Evolutionary conservation across 23 tunicate genomes (phyloP).

Genomic region (Phallusia fumigata): DNA sequence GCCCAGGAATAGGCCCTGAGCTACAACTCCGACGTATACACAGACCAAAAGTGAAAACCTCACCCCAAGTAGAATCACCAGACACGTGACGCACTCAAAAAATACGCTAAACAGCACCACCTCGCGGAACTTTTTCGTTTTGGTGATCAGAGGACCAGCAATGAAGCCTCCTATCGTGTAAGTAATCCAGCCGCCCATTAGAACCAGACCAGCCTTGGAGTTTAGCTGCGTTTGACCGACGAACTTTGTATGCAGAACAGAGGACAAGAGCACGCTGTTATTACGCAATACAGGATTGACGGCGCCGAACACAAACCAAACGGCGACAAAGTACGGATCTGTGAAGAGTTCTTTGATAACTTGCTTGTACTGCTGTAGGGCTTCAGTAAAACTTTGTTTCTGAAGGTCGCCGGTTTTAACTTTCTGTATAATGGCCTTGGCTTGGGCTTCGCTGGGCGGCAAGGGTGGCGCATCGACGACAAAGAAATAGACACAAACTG

Average conservation of each 20-base stretch:
- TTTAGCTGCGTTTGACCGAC: slow-evolving; percentile 12
- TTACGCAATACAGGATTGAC: slow-evolving; percentile 56
- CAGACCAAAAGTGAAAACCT: background rate
- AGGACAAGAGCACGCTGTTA: slow-evolving; percentile 59
- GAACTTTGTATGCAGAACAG: slow-evolving; percentile 44
- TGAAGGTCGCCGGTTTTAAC: slow-evolving; percentile 31
- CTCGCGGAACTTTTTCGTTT: slow-evolving; percentile 41
- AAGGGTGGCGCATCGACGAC: slow-evolving; percentile 54
- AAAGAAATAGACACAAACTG: slow-evolving; percentile 16
- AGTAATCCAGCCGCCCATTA: slow-evolving; percentile 61
- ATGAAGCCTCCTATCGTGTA: slow-evolving; percentile 66
- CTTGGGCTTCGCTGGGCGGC: slow-evolving; percentile 71
- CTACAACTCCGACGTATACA: slow-evolving; percentile 56
- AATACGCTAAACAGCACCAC: slow-evolving; percentile 47
- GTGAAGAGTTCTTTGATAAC: slow-evolving; percentile 39
- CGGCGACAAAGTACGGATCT: slow-evolving; percentile 42
- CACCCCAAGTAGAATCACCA: slow-evolving; percentile 43
- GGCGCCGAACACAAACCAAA: slow-evolving; percentile 51
- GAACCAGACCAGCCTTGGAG: slow-evolving; percentile 35
- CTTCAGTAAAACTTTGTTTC: slow-evolving; percentile 18
- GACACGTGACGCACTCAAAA: slow-evolving; percentile 28
- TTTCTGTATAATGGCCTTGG: slow-evolving; percentile 27
- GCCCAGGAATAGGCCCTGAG: slow-evolving; percentile 47
- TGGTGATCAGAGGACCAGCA: slow-evolving; percentile 60
- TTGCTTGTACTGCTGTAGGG: slow-evolving; percentile 22